phyloP scores from a whole-genome alignment of 2,797 vertebrate species.

The Molothrus ater region DNA sequence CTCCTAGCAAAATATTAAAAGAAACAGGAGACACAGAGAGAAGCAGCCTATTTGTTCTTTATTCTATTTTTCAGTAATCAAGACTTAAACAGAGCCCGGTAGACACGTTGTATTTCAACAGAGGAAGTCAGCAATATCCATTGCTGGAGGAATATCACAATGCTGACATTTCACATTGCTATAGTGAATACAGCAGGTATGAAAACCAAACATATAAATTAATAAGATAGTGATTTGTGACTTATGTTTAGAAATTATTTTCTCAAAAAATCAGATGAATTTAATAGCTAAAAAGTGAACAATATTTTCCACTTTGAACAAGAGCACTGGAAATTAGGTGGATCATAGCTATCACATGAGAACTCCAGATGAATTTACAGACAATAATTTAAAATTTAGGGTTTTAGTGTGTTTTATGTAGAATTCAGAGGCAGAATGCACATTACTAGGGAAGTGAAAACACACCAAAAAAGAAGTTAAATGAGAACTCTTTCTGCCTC shows the following conservation, averaged over 20 bases:
- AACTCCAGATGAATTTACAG: not conserved
- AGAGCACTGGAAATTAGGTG: not conserved
- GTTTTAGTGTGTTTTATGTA: not conserved
- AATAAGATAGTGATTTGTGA: not conserved
- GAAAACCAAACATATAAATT: not conserved
- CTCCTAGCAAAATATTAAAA: conserved; percentile 39
- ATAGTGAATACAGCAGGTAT: not conserved
- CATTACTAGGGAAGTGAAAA: not conserved
- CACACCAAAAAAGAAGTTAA: not conserved
- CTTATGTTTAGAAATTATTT: not conserved
- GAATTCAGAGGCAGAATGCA: not conserved
- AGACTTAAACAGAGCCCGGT: not conserved
- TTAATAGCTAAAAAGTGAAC: not conserved
- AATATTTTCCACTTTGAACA: not conserved
- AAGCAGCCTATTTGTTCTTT: not conserved
- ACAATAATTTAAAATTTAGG: not conserved
- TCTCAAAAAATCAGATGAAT: not conserved
- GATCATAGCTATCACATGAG: not conserved
- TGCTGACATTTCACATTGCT: not conserved
- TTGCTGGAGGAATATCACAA: not conserved
- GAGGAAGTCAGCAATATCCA: not conserved
- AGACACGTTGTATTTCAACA: not conserved
- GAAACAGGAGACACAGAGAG: not conserved
- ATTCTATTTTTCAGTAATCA: not conserved
- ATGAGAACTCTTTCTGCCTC: not conserved